phyloP scores from a whole-genome alignment of 1,140 invertebrate genomes.

The Calephelis nemesis region DNA sequence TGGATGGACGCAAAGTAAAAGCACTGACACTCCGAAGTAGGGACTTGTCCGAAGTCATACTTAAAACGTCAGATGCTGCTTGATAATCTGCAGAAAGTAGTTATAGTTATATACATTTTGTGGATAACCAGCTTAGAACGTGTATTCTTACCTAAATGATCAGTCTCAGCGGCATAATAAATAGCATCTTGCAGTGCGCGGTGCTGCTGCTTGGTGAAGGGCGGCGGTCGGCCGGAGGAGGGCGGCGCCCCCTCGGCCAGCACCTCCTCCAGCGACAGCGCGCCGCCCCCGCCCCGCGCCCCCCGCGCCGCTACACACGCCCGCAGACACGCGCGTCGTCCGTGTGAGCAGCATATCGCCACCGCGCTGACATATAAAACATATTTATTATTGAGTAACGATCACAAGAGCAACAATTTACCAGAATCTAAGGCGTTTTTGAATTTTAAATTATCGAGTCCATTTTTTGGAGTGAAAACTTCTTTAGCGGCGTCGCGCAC shows the following conservation, averaged over 20 bases:
- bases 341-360: conserved; percentile 92
- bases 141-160: conserved; percentile 85
- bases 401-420: too few species aligned
- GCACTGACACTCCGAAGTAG: too few species aligned
- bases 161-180: conserved; percentile 95
- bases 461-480: too few species aligned
- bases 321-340: conserved; percentile 87
- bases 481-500: too few species aligned
- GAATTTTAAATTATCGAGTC: too few species aligned
- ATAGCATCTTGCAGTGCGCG: conserved; percentile 93
- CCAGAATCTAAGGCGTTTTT: too few species aligned
- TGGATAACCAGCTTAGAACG: background rate
- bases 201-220: conserved; percentile 89
- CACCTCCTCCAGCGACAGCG: conserved; percentile 93
- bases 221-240: conserved; percentile 64
- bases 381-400: too few species aligned
- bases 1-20: too few species aligned
- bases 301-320: conserved; percentile 88
- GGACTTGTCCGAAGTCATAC: too few species aligned
- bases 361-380: conserved; percentile 82
- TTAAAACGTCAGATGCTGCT: too few species aligned
- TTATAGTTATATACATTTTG: too few species aligned
- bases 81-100: too few species aligned
- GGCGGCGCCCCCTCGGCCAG: conserved; percentile 87
- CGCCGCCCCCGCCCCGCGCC: conserved; percentile 84